phyloP scores from a whole-genome alignment of 2,888 invertebrate genomes.

The Temnothorax unifasciatus region DNA sequence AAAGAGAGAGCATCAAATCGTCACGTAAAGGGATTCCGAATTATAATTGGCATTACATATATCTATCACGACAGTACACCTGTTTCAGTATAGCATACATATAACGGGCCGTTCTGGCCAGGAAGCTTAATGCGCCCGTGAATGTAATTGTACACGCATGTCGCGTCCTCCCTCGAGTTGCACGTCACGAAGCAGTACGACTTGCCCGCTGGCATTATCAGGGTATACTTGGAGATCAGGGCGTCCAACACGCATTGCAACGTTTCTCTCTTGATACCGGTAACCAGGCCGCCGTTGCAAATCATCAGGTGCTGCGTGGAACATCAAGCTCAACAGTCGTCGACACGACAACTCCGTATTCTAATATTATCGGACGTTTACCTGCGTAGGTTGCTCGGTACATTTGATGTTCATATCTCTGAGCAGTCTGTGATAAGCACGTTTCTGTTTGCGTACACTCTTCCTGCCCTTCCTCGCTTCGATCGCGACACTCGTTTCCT shows the following conservation, averaged over 20 bases:
- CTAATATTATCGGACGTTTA: constrained; percentile 63
- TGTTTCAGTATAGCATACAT: constrained; percentile 89
- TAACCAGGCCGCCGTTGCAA: constrained; percentile 95
- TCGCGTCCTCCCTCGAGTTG: constrained; percentile 87
- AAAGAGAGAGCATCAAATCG: constrained; percentile 61
- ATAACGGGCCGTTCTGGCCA: constrained; percentile 89
- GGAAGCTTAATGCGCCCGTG: constrained; percentile 89
- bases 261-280: constrained; percentile 90
- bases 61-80: constrained; percentile 79
- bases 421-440: constrained; percentile 81
- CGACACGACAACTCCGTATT: constrained; percentile 18
- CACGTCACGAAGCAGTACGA: constrained; percentile 93
- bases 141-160: constrained; percentile 87
- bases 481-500: background rate
- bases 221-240: constrained; percentile 88
- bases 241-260: constrained; percentile 88
- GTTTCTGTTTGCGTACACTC: constrained; percentile 81
- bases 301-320: constrained; percentile 90
- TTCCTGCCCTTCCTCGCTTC: constrained; percentile 66
- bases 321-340: background rate
- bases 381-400: constrained; percentile 81
- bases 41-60: background rate
- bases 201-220: constrained; percentile 92
- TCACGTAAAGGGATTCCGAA: background rate
- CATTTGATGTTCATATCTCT: constrained; percentile 83